Evolutionary conservation across 2,113 vertebrate genomes (phyloP), one percentile per base, ranked within the genome.

Genomic region (Tetrax tetrax): DNA sequence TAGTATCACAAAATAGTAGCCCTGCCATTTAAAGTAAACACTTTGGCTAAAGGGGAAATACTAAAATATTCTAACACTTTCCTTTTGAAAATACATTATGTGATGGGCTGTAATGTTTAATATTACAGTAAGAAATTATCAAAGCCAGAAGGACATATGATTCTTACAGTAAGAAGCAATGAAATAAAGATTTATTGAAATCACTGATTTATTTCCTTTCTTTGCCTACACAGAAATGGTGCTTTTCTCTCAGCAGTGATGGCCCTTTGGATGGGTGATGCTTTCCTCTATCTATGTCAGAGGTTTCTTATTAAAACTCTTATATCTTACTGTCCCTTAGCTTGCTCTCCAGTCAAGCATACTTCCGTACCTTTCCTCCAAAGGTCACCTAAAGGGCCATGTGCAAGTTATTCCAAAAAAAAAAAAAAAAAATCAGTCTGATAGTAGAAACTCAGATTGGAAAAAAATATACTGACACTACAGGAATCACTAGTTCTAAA

Each of bases 181-280:
- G 54, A 38, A 68, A 41, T 24, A 56, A 25, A 4, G 22, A 29
- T 54, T 20, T 15, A 23, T 43, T 45, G 45, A 80, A 93, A 57
- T 91, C 5, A 38, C 20, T 43, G 14, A 4, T 61, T 70, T 41
- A 50, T 71, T 74, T 84, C 11, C 18, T 84, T 91, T 93, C 14
- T 69, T 38, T 70, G 27, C 12, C 13, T 41, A 54, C 9, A 22
- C 31, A 63, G 22, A 54, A 74, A 50, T 23, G 19, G 3, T 61
- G n/a, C 8, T 50, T 90, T 87, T 71, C 41, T 74, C 18, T 75
- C n/a, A 71, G 7, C 6, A 70, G 3, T n/a, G 57, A 51, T 23
- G 25, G 2, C 2, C 17, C 7, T 43, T 7, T 60, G 31, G 14
- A 23, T 48, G n/a, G 6, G 7, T 65, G 35, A 38, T 2, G 0